phyloP scores from a whole-genome alignment of 2,113 vertebrate species.

The Microtus ochrogaster region DNA sequence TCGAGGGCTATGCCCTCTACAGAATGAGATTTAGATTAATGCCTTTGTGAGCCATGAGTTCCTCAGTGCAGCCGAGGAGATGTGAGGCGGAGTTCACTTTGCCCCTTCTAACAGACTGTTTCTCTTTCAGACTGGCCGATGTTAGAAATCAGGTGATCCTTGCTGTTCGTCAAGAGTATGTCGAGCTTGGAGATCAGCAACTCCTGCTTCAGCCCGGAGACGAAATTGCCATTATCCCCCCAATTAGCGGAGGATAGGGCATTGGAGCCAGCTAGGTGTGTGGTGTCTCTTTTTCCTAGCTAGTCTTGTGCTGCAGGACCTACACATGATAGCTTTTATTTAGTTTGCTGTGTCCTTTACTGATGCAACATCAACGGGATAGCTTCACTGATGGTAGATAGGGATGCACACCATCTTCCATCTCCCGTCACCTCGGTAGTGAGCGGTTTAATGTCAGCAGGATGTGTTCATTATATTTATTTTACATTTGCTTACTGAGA shows the following conservation, averaged over 20 bases:
- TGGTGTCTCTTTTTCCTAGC: slow-evolving; percentile 22
- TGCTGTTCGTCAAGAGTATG: slow-evolving; percentile 94
- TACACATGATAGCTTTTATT: not conserved
- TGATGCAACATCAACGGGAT: not conserved
- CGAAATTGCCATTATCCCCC: slow-evolving; percentile 96
- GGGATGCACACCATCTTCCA: not conserved
- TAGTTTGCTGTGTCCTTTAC: not conserved
- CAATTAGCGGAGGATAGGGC: slow-evolving; percentile 94
- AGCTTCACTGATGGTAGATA: too few species aligned
- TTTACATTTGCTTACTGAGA: not conserved
- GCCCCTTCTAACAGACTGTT: not conserved
- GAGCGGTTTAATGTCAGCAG: not conserved
- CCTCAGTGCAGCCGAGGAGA: not conserved
- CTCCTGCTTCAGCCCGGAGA: slow-evolving; percentile 91
- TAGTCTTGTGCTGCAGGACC: not conserved
- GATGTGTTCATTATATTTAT: not conserved
- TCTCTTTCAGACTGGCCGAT: slow-evolving; percentile 84
- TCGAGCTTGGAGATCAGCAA: slow-evolving; percentile 90
- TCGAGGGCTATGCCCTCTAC: not conserved
- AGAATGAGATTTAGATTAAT: not conserved
- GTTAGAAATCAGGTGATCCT: slow-evolving; percentile 92
- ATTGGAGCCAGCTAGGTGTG: slow-evolving; percentile 68
- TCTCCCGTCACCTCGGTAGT: not conserved
- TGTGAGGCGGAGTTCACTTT: not conserved
- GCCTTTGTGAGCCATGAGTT: not conserved